phyloP scores from a whole-genome alignment of 2,888 invertebrate species.

The Melanotus villosus region DNA sequence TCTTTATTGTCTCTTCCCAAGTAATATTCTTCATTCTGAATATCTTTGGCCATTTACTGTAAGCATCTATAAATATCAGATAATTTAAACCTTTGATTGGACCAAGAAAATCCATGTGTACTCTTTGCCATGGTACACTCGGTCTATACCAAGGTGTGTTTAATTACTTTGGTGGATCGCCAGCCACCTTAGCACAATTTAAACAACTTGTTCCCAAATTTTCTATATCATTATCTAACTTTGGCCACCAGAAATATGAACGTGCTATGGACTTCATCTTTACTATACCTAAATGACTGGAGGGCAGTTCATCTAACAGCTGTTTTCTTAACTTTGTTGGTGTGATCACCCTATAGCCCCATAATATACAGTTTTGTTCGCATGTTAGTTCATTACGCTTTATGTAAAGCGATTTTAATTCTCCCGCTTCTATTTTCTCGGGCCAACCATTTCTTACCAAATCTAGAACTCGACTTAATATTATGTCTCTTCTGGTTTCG shows the following conservation, averaged over 20 bases:
- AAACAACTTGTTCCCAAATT: conserved; percentile 3
- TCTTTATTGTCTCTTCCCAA: conserved; percentile 36
- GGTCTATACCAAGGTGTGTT: too few species aligned
- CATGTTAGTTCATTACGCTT: not conserved
- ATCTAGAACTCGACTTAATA: conserved; percentile 2
- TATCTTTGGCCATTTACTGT: conserved; percentile 52
- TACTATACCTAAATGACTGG: too few species aligned
- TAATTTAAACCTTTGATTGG: conserved; percentile 47
- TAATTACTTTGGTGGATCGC: too few species aligned
- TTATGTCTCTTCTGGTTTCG: conserved; percentile 20
- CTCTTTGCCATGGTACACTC: too few species aligned
- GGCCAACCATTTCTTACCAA: conserved; percentile 3
- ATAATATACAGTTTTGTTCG: too few species aligned
- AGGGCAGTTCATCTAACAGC: conserved; percentile 27
- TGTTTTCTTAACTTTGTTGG: not conserved
- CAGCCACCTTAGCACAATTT: not conserved
- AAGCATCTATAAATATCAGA: conserved; percentile 49
- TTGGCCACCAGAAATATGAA: too few species aligned
- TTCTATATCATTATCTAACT: conserved; percentile 19
- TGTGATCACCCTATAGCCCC: too few species aligned
- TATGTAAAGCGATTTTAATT: conserved; percentile 1
- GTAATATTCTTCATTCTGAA: conserved; percentile 45
- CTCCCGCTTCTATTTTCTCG: not conserved
- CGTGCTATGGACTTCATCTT: too few species aligned
- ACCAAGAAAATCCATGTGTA: conserved; percentile 59